These are phyloP conservation scores for Tachystola acroxantha DNA, from an alignment of 2,888 invertebrate species.

Conservation along the genomic window DNA sequence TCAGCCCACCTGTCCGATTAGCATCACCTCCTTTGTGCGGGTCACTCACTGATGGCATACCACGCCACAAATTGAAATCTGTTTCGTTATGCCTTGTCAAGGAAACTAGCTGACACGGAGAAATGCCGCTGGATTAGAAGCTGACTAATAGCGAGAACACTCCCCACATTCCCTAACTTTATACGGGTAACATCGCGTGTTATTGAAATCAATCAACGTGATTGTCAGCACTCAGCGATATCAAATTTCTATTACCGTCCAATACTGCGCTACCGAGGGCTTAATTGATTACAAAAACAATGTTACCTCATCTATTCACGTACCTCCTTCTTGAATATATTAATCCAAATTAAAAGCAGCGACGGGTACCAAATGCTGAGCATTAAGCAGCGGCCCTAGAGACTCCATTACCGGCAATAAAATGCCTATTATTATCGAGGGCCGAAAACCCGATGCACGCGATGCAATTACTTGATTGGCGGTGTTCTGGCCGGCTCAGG, in stretches of 20 bases:
- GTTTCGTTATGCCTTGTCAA: constrained; percentile 69
- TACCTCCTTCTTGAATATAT: constrained; percentile 61
- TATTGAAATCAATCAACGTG: constrained; percentile 57
- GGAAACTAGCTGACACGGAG: constrained; percentile 58
- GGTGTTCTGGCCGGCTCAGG: constrained; percentile 66
- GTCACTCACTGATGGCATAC: constrained; percentile 56
- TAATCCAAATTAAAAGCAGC: constrained; percentile 70
- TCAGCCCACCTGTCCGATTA: constrained; percentile 74
- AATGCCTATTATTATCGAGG: constrained; percentile 78
- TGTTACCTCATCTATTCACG: constrained; percentile 26
- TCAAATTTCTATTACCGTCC: constrained; percentile 52
- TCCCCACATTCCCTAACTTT: constrained; percentile 27
- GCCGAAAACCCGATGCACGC: constrained; percentile 77
- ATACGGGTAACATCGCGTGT: constrained; percentile 41
- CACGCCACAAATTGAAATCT: constrained; percentile 66
- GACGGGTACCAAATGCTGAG: constrained; percentile 54
- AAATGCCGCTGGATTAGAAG: constrained; percentile 55
- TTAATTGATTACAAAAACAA: constrained; percentile 69
- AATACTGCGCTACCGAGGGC: constrained; percentile 47
- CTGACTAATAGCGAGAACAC: constrained; percentile 53
- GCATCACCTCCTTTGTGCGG: constrained; percentile 67
- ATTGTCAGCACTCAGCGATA: constrained; percentile 60
- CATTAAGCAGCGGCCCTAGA: constrained; percentile 72
- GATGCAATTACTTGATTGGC: constrained; percentile 78
- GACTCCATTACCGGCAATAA: constrained; percentile 77